Evolutionary conservation across 2,113 vertebrate species (phyloP).

Genomic region (Anolis sagrei): DNA sequence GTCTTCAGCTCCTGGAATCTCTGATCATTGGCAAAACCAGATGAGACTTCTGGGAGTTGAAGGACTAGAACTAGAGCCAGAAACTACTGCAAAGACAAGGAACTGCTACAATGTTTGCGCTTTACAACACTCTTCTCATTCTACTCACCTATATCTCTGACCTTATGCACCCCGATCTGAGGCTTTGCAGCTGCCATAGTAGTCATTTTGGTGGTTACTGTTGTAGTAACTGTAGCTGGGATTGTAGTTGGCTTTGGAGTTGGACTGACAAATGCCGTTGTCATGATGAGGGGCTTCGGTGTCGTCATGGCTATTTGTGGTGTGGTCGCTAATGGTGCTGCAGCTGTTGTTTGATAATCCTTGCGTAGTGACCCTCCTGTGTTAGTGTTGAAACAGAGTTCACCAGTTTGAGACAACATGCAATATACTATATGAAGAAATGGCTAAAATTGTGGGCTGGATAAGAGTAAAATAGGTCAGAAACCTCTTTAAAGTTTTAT

Average conservation of each 20-base stretch:
- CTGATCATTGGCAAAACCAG: too few species aligned
- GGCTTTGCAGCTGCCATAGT: slow-evolving; percentile 66
- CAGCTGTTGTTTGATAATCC: slow-evolving; percentile 37
- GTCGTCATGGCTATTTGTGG: slow-evolving; percentile 62
- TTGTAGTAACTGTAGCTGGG: slow-evolving; percentile 57
- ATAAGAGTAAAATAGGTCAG: neutral
- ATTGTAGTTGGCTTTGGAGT: slow-evolving; percentile 58
- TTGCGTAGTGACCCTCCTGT: slow-evolving; percentile 22
- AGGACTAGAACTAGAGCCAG: too few species aligned
- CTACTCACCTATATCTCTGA: slow-evolving; percentile 86
- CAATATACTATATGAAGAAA: neutral
- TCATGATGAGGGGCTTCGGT: slow-evolving; percentile 26
- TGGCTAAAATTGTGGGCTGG: accelerated
- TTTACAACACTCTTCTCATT: neutral
- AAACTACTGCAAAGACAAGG: neutral
- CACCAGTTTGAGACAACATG: neutral
- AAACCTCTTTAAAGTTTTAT: neutral
- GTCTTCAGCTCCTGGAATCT: too few species aligned
- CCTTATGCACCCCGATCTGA: slow-evolving; percentile 75
- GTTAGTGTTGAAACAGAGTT: neutral
- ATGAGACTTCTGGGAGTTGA: too few species aligned
- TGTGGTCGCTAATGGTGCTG: neutral
- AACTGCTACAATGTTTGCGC: neutral
- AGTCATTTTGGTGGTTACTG: slow-evolving; percentile 56
- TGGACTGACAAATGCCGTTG: slow-evolving; percentile 64